phyloP scores from a whole-genome alignment of 2,888 invertebrate genomes.

The Xylophagus ater region DNA sequence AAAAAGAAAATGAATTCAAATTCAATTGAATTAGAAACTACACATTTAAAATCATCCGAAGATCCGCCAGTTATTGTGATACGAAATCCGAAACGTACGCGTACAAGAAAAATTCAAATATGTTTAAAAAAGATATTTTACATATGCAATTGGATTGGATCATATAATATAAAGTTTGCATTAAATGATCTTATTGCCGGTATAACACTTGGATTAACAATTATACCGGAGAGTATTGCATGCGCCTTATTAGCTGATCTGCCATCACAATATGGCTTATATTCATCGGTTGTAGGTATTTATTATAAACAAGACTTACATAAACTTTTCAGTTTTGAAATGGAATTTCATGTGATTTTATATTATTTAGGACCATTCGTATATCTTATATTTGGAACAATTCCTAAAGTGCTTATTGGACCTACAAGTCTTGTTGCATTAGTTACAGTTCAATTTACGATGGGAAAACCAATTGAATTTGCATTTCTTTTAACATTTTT shows the following conservation, averaged over 20 bases:
- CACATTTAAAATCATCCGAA: conserved; percentile 5
- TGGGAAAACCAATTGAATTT: conserved; percentile 58
- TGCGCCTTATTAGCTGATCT: conserved; percentile 79
- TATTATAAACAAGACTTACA: background rate
- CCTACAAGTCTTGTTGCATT: conserved; percentile 77
- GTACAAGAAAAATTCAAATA: conserved; percentile 1
- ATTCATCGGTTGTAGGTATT: conserved; percentile 76
- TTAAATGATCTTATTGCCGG: conserved; percentile 78
- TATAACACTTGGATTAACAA: conserved; percentile 76
- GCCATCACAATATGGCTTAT: conserved; percentile 81
- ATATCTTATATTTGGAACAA: conserved; percentile 78
- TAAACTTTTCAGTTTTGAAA: background rate
- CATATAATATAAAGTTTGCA: conserved; percentile 38
- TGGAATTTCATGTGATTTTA: background rate
- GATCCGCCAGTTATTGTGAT: too few relatives aligned
- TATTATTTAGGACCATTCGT: conserved; percentile 56
- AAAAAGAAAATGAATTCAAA: background rate
- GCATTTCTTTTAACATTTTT: conserved; percentile 67
- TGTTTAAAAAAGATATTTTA: conserved; percentile 10
- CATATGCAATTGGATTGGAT: conserved; percentile 32
- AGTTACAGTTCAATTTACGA: conserved; percentile 64
- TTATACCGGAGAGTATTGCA: conserved; percentile 91
- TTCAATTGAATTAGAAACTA: conserved; percentile 3
- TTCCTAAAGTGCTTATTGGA: conserved; percentile 74
- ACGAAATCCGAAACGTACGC: conserved; percentile 1